Conservation (phyloP, 1,140 invertebrate species). For the Lordiphosa stackelbergi region DNA sequence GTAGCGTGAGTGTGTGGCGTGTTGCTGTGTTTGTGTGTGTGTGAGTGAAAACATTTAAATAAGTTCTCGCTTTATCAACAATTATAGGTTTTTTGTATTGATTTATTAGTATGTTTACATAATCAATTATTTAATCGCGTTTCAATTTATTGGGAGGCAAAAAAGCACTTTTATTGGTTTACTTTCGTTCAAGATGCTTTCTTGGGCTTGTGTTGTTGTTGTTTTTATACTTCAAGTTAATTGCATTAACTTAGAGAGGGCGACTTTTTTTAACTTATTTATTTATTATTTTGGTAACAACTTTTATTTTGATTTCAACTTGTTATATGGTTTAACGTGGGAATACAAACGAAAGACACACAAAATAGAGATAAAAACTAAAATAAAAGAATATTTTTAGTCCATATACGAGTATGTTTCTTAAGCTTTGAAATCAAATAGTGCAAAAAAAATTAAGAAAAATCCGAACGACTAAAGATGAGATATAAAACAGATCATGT, state of each 20-base stretch:
- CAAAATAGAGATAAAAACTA: slow-evolving; percentile 4
- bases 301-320: slow-evolving; percentile 53
- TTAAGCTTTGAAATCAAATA: neutral
- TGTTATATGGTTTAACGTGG: slow-evolving; percentile 9
- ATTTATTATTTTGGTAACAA: slow-evolving; percentile 52
- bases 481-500: too few relatives aligned
- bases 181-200: slow-evolving; percentile 23
- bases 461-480: too few relatives aligned
- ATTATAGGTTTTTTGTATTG: slow-evolving; percentile 32
- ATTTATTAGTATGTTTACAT: slow-evolving; percentile 29
- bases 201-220: neutral
- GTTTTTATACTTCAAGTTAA: slow-evolving; percentile 45
- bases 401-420: too few relatives aligned
- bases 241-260: slow-evolving; percentile 61
- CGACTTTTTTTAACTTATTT: slow-evolving; percentile 40
- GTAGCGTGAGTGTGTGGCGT: too few relatives aligned
- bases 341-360: neutral
- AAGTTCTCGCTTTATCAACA: slow-evolving; percentile 51
- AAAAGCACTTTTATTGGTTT: slow-evolving; percentile 1
- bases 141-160: slow-evolving; percentile 39
- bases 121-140: slow-evolving; percentile 33
- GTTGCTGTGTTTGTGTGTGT: slow-evolving; percentile 14
- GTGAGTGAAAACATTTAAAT: slow-evolving; percentile 56
- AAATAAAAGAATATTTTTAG: neutral
- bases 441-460: too few relatives aligned